Conservation (phyloP, 2,888 invertebrate species). For the Phalangium opilio region DNA sequence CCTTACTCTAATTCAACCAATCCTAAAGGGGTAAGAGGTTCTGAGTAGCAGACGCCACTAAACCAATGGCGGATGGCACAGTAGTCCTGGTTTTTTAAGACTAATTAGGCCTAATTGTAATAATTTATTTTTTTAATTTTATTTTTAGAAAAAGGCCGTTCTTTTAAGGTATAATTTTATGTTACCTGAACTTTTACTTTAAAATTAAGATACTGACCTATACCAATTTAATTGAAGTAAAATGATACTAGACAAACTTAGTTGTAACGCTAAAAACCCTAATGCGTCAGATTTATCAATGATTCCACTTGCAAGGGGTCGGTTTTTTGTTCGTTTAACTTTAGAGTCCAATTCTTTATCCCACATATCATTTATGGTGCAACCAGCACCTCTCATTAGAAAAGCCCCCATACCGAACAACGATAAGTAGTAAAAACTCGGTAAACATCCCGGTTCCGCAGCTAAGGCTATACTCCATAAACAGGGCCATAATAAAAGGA, state of each 20-base stretch:
- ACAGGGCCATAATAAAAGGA: constrained; percentile 91
- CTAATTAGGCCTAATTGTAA: too few relatives aligned
- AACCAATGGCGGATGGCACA: too few relatives aligned
- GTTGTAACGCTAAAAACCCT: constrained; percentile 62
- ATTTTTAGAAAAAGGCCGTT: too few relatives aligned
- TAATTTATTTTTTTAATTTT: too few relatives aligned
- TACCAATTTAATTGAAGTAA: constrained; percentile 84
- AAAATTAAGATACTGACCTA: too few relatives aligned
- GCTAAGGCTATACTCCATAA: constrained; percentile 80
- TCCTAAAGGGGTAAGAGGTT: too few relatives aligned
- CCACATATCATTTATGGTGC: constrained; percentile 97
- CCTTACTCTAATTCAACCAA: too few relatives aligned
- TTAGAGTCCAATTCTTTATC: constrained; percentile 55
- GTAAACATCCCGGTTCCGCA: constrained; percentile 54
- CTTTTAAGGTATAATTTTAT: too few relatives aligned
- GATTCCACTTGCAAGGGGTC: constrained; percentile 73
- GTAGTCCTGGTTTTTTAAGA: too few relatives aligned
- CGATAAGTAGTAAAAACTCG: constrained; percentile 49
- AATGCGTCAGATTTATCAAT: constrained; percentile 57
- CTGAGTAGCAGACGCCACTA: too few relatives aligned
- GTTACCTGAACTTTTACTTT: too few relatives aligned
- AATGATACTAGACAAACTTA: constrained; percentile 61
- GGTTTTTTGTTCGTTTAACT: constrained; percentile 65
- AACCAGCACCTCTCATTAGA: constrained; percentile 91
- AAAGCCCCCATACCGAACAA: constrained; percentile 81